Evolutionary conservation across 1,140 invertebrate species (phyloP).

Genomic region (Hirudo medicinalis): DNA sequence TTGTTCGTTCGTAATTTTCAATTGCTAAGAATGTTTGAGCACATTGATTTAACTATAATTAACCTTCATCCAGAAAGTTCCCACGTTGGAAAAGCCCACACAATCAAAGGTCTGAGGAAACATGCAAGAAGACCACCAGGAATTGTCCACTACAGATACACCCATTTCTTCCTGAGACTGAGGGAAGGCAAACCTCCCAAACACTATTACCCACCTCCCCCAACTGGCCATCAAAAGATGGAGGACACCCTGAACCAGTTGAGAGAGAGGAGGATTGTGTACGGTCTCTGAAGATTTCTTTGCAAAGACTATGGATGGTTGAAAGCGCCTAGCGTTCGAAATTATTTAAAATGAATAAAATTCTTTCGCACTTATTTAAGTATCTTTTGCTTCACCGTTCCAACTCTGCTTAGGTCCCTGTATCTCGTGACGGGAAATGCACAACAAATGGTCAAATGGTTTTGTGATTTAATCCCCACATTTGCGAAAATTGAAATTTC

Average conservation of each 20-base stretch:
- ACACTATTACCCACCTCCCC: constrained; percentile 52
- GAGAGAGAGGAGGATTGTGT: constrained; percentile 23
- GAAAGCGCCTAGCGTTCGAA: too few species aligned
- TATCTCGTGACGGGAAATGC: too few species aligned
- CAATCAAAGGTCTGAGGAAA: constrained; percentile 66
- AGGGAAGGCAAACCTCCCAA: constrained; percentile 87
- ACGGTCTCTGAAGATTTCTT: too few species aligned
- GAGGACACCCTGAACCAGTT: constrained; percentile 54
- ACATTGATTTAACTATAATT: constrained; percentile 9
- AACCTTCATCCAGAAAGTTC: constrained; percentile 29
- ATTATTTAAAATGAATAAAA: too few species aligned
- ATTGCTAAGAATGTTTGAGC: not conserved
- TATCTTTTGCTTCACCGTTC: too few species aligned
- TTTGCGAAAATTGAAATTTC: too few species aligned
- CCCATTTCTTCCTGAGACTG: constrained; percentile 73
- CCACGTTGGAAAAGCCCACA: constrained; percentile 28
- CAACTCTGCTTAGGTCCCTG: too few species aligned
- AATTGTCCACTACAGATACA: constrained; percentile 60
- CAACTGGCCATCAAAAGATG: constrained; percentile 54
- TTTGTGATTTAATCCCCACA: too few species aligned
- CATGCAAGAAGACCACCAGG: constrained; percentile 61
- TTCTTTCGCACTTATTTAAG: too few species aligned
- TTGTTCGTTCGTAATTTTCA: not conserved
- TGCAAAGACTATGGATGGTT: too few species aligned
- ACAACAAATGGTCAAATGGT: too few species aligned